Percentiles rank a stretch among this genome's conserved stretches.
Conservation (phyloP, 2,113 vertebrate genomes). For the Sinocyclocheilus rhinocerous region DNA sequence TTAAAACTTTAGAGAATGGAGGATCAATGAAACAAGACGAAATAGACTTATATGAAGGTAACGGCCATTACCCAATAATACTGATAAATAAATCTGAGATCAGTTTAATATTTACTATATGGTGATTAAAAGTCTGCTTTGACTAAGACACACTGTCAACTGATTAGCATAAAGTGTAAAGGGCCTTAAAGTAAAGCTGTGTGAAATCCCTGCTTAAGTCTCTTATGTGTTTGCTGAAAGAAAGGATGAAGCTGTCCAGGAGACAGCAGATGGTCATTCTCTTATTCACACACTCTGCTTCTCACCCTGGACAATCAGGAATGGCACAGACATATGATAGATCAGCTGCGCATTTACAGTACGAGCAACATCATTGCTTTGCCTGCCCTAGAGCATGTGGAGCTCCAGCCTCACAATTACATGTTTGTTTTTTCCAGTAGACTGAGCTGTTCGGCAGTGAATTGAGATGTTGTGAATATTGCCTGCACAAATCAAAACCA, state of each 20-base stretch:
- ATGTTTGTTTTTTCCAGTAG: background rate
- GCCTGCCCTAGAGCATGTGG: background rate
- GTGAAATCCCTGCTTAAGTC: constrained; percentile 61
- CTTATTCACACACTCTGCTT: background rate
- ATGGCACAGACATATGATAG: constrained; percentile 22
- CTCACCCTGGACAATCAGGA: constrained; percentile 19
- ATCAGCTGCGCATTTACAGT: background rate
- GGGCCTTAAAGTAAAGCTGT: constrained; percentile 17
- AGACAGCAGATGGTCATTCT: constrained; percentile 62
- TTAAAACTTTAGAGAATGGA: too few species aligned
- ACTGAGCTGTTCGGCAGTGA: background rate
- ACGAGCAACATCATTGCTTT: background rate
- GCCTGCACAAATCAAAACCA: background rate
- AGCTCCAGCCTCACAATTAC: background rate
- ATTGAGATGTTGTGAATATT: background rate
- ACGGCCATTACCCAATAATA: background rate
- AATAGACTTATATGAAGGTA: too few species aligned
- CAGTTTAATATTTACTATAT: background rate
- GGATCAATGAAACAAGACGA: too few species aligned
- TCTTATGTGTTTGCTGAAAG: constrained; percentile 10
- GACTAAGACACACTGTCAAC: background rate
- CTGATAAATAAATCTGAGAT: background rate
- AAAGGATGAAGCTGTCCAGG: constrained; percentile 48
- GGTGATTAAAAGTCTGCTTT: background rate
- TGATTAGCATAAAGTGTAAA: background rate